Conservation (phyloP, 2,797 vertebrate species). For the Calcarius lapponicus region DNA sequence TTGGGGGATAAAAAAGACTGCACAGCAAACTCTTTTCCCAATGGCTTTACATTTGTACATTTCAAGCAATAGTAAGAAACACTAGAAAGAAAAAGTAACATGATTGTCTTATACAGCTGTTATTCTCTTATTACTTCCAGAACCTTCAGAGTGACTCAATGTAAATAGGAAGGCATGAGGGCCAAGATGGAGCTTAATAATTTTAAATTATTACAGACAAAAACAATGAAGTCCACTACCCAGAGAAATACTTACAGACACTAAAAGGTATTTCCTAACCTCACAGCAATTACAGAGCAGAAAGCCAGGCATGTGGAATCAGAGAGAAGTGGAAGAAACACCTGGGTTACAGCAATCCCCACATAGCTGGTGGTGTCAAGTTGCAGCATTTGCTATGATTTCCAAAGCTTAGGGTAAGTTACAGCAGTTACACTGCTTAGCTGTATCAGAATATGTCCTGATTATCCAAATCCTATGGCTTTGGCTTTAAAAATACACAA, state of each 20-base stretch:
- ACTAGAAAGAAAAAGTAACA: not conserved
- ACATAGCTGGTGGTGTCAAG: accelerated
- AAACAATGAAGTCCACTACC: not conserved
- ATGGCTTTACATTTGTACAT: not conserved
- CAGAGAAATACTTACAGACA: not conserved
- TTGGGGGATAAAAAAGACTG: accelerated
- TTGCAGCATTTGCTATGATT: not conserved
- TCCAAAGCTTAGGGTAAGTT: not conserved
- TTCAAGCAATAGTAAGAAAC: not conserved
- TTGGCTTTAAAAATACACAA: not conserved
- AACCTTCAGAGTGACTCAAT: not conserved
- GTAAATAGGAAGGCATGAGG: not conserved
- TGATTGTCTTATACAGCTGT: not conserved
- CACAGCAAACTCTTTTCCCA: not conserved
- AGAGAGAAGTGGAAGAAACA: not conserved
- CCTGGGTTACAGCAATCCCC: not conserved
- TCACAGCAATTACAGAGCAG: not conserved
- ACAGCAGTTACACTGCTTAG: not conserved
- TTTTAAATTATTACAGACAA: not conserved
- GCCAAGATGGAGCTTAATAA: not conserved
- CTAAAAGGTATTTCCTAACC: constrained; percentile 2
- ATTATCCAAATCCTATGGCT: not conserved
- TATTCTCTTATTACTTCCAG: not conserved
- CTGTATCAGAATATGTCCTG: not conserved
- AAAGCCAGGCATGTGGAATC: not conserved